Conservation (phyloP, 2,797 vertebrate species). For the Myotis findleyi region DNA sequence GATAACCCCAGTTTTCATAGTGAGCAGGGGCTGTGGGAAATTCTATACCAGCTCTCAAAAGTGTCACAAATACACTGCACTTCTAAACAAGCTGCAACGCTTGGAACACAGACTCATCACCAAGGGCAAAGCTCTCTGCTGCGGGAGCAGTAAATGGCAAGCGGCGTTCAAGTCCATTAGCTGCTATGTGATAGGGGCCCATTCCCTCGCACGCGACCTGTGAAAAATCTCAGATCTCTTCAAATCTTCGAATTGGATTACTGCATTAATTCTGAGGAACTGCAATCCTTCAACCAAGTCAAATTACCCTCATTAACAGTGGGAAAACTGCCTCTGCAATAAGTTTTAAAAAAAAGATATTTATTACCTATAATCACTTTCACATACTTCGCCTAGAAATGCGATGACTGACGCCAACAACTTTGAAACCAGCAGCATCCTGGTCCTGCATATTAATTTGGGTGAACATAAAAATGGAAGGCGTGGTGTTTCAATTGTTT, state of each 20-base stretch:
- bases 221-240: slow-evolving; percentile 99
- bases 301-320: slow-evolving; percentile 99
- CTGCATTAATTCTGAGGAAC: slow-evolving; percentile 99
- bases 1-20: slow-evolving; percentile 86
- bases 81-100: slow-evolving; percentile 95
- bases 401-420: slow-evolving; percentile 81
- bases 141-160: slow-evolving; percentile 94
- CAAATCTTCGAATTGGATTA: slow-evolving; percentile 98
- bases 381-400: slow-evolving; percentile 85
- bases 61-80: slow-evolving; percentile 88
- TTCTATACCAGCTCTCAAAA: slow-evolving; percentile 87
- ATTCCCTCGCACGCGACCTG: slow-evolving; percentile 98
- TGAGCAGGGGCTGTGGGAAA: slow-evolving; percentile 88
- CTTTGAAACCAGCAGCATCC: slow-evolving; percentile 62
- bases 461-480: slow-evolving; percentile 33
- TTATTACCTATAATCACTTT: slow-evolving; percentile 99
- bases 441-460: not conserved
- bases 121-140: slow-evolving; percentile 98
- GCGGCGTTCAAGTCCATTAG: slow-evolving; percentile 99
- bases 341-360: slow-evolving; percentile 93
- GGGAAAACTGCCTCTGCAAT: slow-evolving; percentile 99
- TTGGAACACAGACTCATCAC: slow-evolving; percentile 90
- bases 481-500: not conserved
- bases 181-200: slow-evolving; percentile 97
- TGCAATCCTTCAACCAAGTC: slow-evolving; percentile 99